Evolutionary conservation across 2,113 vertebrate species (phyloP).

Genomic region (Ardeotis arabs): DNA sequence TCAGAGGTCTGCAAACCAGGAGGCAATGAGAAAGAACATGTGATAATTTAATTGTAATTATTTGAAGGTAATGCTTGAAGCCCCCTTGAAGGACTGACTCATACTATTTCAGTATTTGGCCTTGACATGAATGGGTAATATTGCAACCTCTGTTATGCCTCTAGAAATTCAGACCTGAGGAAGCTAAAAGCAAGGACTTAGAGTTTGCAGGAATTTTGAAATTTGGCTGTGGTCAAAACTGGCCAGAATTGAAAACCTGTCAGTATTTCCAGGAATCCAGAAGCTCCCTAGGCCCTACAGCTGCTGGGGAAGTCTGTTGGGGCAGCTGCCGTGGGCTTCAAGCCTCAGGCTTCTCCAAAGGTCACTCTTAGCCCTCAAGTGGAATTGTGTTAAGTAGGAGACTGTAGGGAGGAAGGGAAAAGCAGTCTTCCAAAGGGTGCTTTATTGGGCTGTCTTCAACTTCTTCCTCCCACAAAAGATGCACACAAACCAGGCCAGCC

Average conservation of each 20-base stretch:
- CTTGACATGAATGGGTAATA: neutral
- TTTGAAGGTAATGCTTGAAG: neutral
- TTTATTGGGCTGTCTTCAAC: neutral
- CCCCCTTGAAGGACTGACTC: neutral
- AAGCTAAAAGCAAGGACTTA: neutral
- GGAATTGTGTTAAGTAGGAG: neutral
- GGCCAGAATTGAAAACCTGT: constrained; percentile 14
- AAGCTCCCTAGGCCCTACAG: constrained; percentile 15
- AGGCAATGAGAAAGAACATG: neutral
- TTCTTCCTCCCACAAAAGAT: neutral
- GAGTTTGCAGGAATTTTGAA: neutral
- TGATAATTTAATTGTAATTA: neutral
- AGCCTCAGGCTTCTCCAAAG: neutral
- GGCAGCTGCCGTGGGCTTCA: neutral
- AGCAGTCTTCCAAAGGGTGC: neutral
- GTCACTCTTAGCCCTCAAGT: neutral
- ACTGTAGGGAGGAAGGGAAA: neutral
- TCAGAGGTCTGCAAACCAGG: neutral
- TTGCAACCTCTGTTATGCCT: neutral
- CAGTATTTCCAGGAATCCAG: constrained; percentile 53
- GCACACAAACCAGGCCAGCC: neutral
- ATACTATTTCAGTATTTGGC: neutral
- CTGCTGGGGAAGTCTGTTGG: neutral
- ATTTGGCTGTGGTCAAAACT: neutral
- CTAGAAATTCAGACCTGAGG: neutral